Evolutionary conservation across 2,888 invertebrate species (phyloP), one percentile per base, ranked within the genome.

Genomic region (Drosophila imparisetae): DNA sequence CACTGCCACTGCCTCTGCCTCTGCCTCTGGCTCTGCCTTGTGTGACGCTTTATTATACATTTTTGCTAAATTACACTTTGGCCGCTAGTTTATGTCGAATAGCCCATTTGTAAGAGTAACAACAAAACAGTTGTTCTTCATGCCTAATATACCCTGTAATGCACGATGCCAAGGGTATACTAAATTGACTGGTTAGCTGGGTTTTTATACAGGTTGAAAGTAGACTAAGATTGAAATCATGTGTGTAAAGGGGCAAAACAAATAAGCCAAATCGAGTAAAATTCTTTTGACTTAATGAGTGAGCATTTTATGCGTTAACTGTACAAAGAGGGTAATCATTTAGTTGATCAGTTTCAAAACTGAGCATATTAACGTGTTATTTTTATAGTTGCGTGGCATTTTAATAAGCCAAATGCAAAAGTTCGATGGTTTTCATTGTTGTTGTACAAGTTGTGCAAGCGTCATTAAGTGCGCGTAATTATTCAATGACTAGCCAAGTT

Each of bases 381-480:
- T 57, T 49, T 64, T 64, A 40, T 21, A 66, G 72, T 87, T 88
- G 87, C 87, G 80, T 85, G 87, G 82, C 83, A 81, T 88, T 86
- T 87, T 87, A 88, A 88, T 87, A 86, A 88, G 81, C 80, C 73
- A 67, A 76, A 80, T 59, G 68, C 61, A 49, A 58, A 67, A 63
- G 72, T 77, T 80, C 72, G 72, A 81, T 70, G 38, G 29, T 58
- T 66, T 38, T 38, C 27, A 13, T 38, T 55, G 27, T 29, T 63
- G 66, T 65, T 57, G 71, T 48, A 69, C 75, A 63, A 74, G 75
- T 84, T 80, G 86, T 80, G 86, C 78, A 76, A 78, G 81, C 83
- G 74, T 84, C 84, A 87, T 90, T 91, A 91, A 91, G 90, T 91
- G 87, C 90, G 81, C 79, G 91, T 88, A 91, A 91, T 91, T 91